A percentile compares a stretch with the other conserved stretches of the same genome.
phyloP scores from a whole-genome alignment of 2,888 invertebrate species.

The Thymelicus lineola region DNA sequence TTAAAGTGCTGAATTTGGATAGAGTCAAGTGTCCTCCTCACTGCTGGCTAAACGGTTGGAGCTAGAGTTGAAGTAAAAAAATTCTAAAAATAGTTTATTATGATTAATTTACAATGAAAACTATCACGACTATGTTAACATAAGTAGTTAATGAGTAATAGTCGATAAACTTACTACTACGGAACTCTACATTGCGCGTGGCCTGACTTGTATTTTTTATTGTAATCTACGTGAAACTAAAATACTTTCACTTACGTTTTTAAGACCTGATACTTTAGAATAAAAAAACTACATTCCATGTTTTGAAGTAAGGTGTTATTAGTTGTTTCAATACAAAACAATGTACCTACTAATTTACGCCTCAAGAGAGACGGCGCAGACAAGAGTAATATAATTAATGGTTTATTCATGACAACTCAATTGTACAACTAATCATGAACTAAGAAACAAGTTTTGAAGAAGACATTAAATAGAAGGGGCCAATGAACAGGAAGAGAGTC shows the following conservation, averaged over 20 bases:
- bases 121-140: too few relatives aligned
- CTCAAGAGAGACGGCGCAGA: constrained; percentile 35
- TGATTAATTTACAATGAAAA: too few relatives aligned
- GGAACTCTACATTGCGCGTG: too few relatives aligned
- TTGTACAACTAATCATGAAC: constrained; percentile 38
- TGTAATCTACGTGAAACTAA: too few relatives aligned
- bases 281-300: constrained; percentile 20
- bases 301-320: constrained; percentile 27
- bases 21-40: too few relatives aligned
- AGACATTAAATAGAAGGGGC: constrained; percentile 35
- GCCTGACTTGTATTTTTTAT: too few relatives aligned
- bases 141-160: too few relatives aligned
- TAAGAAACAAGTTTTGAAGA: constrained; percentile 35
- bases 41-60: too few relatives aligned
- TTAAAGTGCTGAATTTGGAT: too few relatives aligned
- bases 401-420: constrained; percentile 40
- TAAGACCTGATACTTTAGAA: neutral
- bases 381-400: constrained; percentile 40
- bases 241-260: constrained; percentile 9
- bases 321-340: constrained; percentile 36
- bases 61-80: too few relatives aligned
- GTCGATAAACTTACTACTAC: too few relatives aligned
- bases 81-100: too few relatives aligned
- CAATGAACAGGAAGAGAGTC: constrained; percentile 28
- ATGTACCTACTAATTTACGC: constrained; percentile 39